Conservation (phyloP, 2,797 vertebrate species). For the Ctenosaura bakeri region DNA sequence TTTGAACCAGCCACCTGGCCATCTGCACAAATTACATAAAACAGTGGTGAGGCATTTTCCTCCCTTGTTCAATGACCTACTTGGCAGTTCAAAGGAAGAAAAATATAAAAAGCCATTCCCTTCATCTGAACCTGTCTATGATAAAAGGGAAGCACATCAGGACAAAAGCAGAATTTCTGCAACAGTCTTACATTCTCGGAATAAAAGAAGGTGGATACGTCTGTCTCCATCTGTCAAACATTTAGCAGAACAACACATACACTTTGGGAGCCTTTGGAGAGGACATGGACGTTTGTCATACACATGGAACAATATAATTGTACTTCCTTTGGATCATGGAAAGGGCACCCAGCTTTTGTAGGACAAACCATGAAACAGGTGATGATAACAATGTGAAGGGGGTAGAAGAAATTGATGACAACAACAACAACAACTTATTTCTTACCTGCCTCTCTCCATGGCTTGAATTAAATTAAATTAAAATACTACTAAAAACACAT, state of each 20-base stretch:
- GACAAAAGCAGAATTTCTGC: constrained; percentile 20
- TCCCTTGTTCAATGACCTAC: constrained; percentile 24
- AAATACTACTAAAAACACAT: too few relatives aligned
- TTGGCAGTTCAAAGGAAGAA: constrained; percentile 15
- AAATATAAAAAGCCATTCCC: background rate
- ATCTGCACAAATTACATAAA: constrained; percentile 18
- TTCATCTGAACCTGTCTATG: constrained; percentile 38
- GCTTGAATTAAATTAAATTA: too few relatives aligned
- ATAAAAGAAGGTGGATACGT: background rate
- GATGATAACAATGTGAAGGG: background rate
- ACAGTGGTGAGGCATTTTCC: constrained; percentile 27
- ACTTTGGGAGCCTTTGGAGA: background rate
- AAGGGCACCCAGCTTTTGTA: background rate
- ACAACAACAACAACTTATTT: too few relatives aligned
- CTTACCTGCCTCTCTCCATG: too few relatives aligned
- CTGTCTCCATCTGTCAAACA: background rate
- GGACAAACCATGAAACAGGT: background rate
- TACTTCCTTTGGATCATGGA: background rate
- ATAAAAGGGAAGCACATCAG: constrained; percentile 32
- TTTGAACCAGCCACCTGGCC: constrained; percentile 52
- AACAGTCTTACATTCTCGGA: background rate
- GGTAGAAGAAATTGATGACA: too few relatives aligned
- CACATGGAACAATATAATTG: constrained; percentile 19
- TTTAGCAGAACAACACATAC: background rate
- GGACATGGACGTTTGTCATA: constrained; percentile 28